Base-by-base conservation (phyloP, 2,113 vertebrate species). In the Hyperopisus bebe region DNA sequence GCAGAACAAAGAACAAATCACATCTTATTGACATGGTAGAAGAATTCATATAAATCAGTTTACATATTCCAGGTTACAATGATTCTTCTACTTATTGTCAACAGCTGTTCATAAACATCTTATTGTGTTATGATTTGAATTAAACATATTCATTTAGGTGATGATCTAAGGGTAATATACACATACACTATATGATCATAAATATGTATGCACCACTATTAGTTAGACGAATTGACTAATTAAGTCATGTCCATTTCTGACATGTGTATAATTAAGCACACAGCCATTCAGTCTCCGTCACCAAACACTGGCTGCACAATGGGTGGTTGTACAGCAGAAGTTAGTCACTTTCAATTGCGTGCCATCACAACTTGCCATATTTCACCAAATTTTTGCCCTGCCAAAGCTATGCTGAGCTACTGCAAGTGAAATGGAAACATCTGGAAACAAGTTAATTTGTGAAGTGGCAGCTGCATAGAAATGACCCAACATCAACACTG, bases 1-100 rank as follows among this genome's bases (percentile, higher is more conserved):
- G 92, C 93, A 93, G 93, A 90, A 92, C 17, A 88, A 48, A 35
- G 82, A 91, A 80, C 80, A 88, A 89, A 92, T 91, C 90, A 92
- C 89, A 91, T 94, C 92, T 50, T 93, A 90, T 31, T 86, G 2
- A 15, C 88, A 35, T 47, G 86, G 58, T 89, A 91, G 94, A 92
- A 92, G 89, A 53, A 39, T 91, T 58, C 66, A 84, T 87, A 90
- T 89, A 27, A 85, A 70, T 70, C 84, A 77, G 70, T 19, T 88
- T 86, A 93, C 84, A 83, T 88, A 91, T 90, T 90, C 83, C 44
- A 88, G 87, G 39, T 89, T 90, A 85, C 42, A 39, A 50, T 17
- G 42, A 89, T 80, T 87, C 24, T 90, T 83, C 82, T 90, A 87
- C 48, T 84, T 83, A 48, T 24, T 84, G 48, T 84, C 77, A 48